A percentile compares a stretch with the other conserved stretches of the same genome.
Conservation (phyloP, 1,140 invertebrate genomes). For the Argopecten irradians region DNA sequence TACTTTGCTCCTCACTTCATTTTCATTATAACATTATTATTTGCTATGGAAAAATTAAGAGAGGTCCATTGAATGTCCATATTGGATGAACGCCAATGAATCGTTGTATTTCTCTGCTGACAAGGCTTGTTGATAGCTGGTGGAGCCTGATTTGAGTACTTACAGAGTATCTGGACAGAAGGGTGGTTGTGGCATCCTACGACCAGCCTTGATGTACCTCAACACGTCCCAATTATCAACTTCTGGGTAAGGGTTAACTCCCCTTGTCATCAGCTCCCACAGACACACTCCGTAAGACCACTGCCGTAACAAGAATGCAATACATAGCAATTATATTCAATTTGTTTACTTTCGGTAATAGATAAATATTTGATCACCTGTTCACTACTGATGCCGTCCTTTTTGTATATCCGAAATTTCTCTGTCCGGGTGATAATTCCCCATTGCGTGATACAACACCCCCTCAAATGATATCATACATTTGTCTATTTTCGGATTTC, state of each 20-base stretch:
- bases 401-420: background rate
- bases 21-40: no score
- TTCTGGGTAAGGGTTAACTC: constrained; percentile 90
- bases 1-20: no score
- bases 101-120: background rate
- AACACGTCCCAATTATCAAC: constrained; percentile 95
- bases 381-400: background rate
- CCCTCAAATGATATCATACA: no score
- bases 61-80: background rate
- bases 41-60: no score
- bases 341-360: background rate
- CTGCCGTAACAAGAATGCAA: constrained; percentile 79
- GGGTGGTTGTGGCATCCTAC: constrained; percentile 90
- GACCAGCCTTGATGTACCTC: constrained; percentile 90
- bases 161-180: constrained; percentile 87
- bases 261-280: constrained; percentile 95
- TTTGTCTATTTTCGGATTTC: no score
- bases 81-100: background rate
- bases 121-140: background rate
- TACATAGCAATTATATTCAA: background rate
- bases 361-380: background rate
- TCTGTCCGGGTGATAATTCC: no score
- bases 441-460: no score
- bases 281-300: constrained; percentile 95
- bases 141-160: constrained; percentile 48